phyloP scores from a whole-genome alignment of 2,797 vertebrate species.

The Gadopsis bispinosus region DNA sequence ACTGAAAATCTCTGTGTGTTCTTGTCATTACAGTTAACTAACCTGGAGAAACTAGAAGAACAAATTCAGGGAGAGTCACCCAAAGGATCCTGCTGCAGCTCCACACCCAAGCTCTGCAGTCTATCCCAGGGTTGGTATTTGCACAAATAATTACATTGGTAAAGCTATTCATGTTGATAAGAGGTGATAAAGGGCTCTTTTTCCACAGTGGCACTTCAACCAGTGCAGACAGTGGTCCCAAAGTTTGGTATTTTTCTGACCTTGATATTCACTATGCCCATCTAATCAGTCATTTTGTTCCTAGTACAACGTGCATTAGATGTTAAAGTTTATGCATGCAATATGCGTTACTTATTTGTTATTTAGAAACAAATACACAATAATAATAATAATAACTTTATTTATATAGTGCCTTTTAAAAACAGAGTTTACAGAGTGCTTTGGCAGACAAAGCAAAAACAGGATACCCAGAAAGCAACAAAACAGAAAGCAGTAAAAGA shows the following conservation, averaged over 20 bases:
- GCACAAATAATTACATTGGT: neutral
- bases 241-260: neutral
- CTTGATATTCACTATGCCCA: neutral
- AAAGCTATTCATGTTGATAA: neutral
- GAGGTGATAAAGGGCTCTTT: neutral
- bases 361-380: neutral
- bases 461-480: too few species aligned
- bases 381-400: too few species aligned
- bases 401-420: too few species aligned
- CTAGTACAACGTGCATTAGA: neutral
- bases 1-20: neutral
- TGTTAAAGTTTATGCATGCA: neutral
- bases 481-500: too few species aligned
- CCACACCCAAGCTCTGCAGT: conserved; percentile 87
- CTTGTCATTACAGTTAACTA: conserved; percentile 77
- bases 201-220: neutral
- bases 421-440: too few species aligned
- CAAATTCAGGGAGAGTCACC: conserved; percentile 74
- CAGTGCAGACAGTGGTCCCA: neutral
- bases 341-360: neutral
- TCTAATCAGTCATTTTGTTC: neutral
- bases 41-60: conserved; percentile 86
- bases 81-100: conserved; percentile 86
- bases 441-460: too few species aligned
- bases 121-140: conserved; percentile 88